A percentile compares a stretch with the other conserved stretches of the same genome.
Conservation (phyloP, 1,140 invertebrate genomes). For the Pteromalus puparum region DNA sequence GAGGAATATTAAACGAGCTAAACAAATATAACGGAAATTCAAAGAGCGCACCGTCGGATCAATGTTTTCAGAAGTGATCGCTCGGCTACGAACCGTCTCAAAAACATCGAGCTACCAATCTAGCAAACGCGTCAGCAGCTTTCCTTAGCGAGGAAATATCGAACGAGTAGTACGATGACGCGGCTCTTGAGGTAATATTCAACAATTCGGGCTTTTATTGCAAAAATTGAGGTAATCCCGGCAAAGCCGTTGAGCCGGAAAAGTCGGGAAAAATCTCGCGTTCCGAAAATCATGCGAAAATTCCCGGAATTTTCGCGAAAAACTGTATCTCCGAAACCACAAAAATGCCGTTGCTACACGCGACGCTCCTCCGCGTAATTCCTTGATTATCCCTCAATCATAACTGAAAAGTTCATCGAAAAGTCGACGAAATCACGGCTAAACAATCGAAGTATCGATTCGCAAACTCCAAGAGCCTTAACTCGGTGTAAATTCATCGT, state of each 20-base stretch:
- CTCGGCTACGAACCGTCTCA: constrained; percentile 58
- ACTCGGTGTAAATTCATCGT: background rate
- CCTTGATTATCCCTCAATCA: background rate
- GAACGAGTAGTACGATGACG: constrained; percentile 64
- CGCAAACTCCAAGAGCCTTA: background rate
- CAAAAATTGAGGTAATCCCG: background rate
- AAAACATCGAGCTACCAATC: constrained; percentile 63
- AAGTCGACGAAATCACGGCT: background rate
- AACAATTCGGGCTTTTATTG: background rate
- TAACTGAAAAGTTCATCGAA: constrained; percentile 1
- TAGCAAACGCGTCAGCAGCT: constrained; percentile 64
- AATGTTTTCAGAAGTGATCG: constrained; percentile 51
- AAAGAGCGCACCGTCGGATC: background rate
- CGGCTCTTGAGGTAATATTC: constrained; percentile 55
- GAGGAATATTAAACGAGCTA: constrained; percentile 8
- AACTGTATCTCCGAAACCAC: background rate
- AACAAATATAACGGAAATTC: constrained; percentile 48
- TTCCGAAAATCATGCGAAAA: background rate
- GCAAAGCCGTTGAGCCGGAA: too few species aligned
- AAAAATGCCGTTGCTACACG: background rate
- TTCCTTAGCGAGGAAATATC: constrained; percentile 65
- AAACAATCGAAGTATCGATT: constrained; percentile 4
- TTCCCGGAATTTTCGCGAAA: background rate
- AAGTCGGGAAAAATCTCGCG: background rate
- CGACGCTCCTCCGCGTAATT: background rate